A percentile compares a stretch with the other conserved stretches of the same genome.
Conservation (phyloP, 2,113 vertebrate species). For the Hydrolagus affinis region DNA sequence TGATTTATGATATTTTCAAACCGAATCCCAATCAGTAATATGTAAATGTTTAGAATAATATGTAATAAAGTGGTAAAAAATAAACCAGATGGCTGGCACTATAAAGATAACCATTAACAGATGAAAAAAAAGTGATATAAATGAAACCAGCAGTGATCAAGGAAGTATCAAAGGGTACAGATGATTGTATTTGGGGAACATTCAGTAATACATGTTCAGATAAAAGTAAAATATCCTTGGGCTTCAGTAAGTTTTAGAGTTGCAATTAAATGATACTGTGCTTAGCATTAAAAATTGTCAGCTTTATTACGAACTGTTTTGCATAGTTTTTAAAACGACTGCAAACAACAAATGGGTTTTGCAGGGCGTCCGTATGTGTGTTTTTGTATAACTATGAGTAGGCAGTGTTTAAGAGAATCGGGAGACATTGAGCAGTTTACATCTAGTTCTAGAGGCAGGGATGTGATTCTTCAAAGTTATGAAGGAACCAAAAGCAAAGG, state of each 20-base stretch:
- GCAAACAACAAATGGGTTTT: neutral
- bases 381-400: no score
- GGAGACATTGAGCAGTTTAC: neutral
- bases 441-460: no score
- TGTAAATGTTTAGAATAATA: conserved; percentile 31
- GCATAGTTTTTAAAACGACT: neutral
- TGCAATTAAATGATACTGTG: conserved; percentile 8
- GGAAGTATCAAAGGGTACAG: conserved; percentile 16
- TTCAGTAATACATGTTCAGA: conserved; percentile 23
- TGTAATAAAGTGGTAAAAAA: conserved; percentile 30
- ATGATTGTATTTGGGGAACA: conserved; percentile 23
- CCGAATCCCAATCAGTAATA: conserved; percentile 26
- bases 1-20: conserved; percentile 24
- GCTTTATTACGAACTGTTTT: neutral
- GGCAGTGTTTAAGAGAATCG: no score
- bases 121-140: conserved; percentile 27
- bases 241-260: conserved; percentile 9
- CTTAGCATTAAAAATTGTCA: neutral
- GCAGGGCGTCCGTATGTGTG: neutral
- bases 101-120: conserved; percentile 31
- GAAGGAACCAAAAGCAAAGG: neutral
- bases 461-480: neutral
- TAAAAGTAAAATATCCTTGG: neutral
- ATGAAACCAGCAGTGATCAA: conserved; percentile 14
- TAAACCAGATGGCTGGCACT: conserved; percentile 18